These are phyloP conservation scores for Argynnis bischoffii DNA, from an alignment of 2,888 invertebrate genomes.

Conservation along the genomic window DNA sequence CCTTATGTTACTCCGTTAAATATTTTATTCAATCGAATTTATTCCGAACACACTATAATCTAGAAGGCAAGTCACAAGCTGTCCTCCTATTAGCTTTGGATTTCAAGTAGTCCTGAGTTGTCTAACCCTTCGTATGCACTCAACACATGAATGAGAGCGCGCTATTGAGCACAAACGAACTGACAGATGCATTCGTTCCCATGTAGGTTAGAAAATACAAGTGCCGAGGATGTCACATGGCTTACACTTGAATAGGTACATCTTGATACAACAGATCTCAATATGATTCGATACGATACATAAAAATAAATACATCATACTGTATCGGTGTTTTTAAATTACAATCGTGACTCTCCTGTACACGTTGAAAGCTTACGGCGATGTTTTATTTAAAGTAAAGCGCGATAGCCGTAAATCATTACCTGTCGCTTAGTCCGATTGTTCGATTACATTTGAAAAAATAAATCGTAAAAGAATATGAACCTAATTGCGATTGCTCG, in stretches of 20 bases:
- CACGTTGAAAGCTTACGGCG: slow-evolving; percentile 77
- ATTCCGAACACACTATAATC: slow-evolving; percentile 43
- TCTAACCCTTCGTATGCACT: slow-evolving; percentile 44
- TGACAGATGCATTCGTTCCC: slow-evolving; percentile 66
- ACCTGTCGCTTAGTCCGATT: slow-evolving; percentile 67
- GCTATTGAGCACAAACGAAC: slow-evolving; percentile 53
- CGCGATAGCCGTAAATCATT: slow-evolving; percentile 75
- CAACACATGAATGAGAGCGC: slow-evolving; percentile 58
- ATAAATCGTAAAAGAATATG: slow-evolving; percentile 65
- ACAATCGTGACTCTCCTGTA: slow-evolving; percentile 78
- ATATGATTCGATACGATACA: slow-evolving; percentile 33
- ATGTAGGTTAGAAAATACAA: slow-evolving; percentile 54
- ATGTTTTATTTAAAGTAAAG: slow-evolving; percentile 76
- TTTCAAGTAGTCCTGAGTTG: slow-evolving; percentile 46
- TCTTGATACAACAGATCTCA: slow-evolving; percentile 44
- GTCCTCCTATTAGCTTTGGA: slow-evolving; percentile 47
- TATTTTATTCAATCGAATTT: slow-evolving; percentile 40
- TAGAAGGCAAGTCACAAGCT: slow-evolving; percentile 45
- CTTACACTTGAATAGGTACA: slow-evolving; percentile 49
- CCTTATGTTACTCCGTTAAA: slow-evolving; percentile 26
- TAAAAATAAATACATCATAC: slow-evolving; percentile 64
- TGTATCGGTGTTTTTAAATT: slow-evolving; percentile 77
- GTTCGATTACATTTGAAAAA: slow-evolving; percentile 68
- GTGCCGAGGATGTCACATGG: slow-evolving; percentile 49
- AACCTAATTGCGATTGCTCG: slow-evolving; percentile 62